Evolutionary conservation across 2,113 vertebrate genomes (phyloP), one percentile per base, ranked within the genome.

Genomic region (Lophochroa leadbeateri): DNA sequence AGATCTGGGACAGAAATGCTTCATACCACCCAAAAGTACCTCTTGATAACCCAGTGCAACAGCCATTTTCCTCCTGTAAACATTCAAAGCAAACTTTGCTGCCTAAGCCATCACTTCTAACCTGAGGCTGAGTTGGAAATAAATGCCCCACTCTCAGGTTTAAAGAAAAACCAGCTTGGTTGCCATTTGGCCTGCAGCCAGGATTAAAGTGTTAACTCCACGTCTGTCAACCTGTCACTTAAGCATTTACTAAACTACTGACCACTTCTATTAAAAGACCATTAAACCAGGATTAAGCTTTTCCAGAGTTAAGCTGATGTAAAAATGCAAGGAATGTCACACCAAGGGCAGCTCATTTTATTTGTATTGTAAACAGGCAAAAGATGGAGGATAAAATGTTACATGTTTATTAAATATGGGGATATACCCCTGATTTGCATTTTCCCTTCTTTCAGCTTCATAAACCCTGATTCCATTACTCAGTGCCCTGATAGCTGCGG

Each of bases 211-310:
- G 94, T 96, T 96, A 96, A 96, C 92, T 95, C 78, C 88, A 69
- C 8, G 85, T 96, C 97, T 94, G 97, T 98, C 97, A 98, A 95
- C 86, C 97, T 98, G 98, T 98, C 97, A 98, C 95, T 98, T 96
- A 97, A 97, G 97, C 96, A 97, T 97, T 96, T 96, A 97, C 96
- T 86, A 91, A 97, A 96, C 97, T 97, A 94, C 94, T 96, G 96
- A 97, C 97, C 97, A 96, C 97, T 97, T 97, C 96, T 97, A 97
- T 97, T 98, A 96, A 97, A 97, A 97, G 94, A 96, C 97, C 96
- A 98, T 98, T 98, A 98, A 98, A 97, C 91, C 81, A 89, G 97
- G 97, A 97, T 98, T 98, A 98, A 95, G 91, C 50, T 96, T 96
- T 97, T 98, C 92, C 93, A 95, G 90, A 86, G 94, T 95, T 97